Evolutionary conservation across 2,888 invertebrate genomes (phyloP), one percentile per base, ranked within the genome.

Genomic region (Ochropacha duplaris): DNA sequence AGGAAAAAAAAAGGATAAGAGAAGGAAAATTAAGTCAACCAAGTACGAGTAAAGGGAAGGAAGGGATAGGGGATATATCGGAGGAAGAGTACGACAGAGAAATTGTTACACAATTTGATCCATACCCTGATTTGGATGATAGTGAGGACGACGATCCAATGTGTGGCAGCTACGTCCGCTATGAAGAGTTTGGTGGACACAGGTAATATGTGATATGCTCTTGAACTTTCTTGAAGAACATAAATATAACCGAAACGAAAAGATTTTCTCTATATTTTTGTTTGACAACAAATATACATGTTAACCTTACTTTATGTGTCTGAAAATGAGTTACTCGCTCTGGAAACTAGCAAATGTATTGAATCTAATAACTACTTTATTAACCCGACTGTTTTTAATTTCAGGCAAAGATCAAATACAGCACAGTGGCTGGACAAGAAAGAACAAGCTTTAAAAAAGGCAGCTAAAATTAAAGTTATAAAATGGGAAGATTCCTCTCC

Each of bases 341-440:
- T n/a, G n/a, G n/a, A n/a, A n/a, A n/a, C n/a, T n/a, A n/a, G n/a
- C n/a, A n/a, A n/a, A n/a, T n/a, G n/a, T n/a, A n/a, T 24, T 24
- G 24, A 24, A 24, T 24, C 24, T 24, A 24, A 5, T 24, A 24
- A 24, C n/a, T n/a, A 36, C 1, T 36, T 5, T 9, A 36, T 36
- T n/a, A 36, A 36, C 36, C n/a, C 19, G 34, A 54, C 28, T 28
- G 52, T 19, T 56, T 54, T 22, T 57, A 11, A 49, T 65, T 63
- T 4, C 57, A 84, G 81, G 57, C 95, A 96, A 74, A 93, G 98
- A 68, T 97, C 98, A 0, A 97, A 98, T 82, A 98, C 98, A 16
- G 97, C 98, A 11, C 96, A 97, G 71, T 94, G 97, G 79, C 84
- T 98, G 55, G 98, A 99, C 77, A 97, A 97, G 86, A 94, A 99